Conservation (phyloP, 2,113 vertebrate genomes). For the Catharus fuscescens region DNA sequence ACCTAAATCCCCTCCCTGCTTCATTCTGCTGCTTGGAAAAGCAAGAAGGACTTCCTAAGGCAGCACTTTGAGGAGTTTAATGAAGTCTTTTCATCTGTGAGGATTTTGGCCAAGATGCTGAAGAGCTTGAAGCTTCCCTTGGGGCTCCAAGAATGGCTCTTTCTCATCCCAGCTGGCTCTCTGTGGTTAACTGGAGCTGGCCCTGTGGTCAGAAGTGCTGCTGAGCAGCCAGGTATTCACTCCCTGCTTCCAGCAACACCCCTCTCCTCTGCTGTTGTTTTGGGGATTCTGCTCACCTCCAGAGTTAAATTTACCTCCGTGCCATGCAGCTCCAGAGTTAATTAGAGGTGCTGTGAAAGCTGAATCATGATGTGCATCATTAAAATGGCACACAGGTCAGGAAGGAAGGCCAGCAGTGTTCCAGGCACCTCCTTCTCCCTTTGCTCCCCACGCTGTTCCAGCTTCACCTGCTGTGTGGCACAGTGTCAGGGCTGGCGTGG, state of each 20-base stretch:
- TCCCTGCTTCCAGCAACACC: background rate
- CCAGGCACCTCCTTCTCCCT: background rate
- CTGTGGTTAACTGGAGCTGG: background rate
- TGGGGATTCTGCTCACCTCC: background rate
- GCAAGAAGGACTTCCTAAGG: background rate
- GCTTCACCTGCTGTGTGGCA: background rate
- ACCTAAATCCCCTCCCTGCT: background rate
- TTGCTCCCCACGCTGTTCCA: background rate
- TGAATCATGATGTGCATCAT: background rate
- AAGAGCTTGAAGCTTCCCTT: background rate
- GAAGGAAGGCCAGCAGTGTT: background rate
- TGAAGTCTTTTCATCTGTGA: background rate
- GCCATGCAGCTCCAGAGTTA: background rate
- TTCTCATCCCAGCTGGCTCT: background rate
- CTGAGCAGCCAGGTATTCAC: background rate
- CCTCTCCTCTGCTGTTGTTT: background rate
- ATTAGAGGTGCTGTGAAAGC: background rate
- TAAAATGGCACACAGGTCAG: background rate
- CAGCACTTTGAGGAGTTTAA: background rate
- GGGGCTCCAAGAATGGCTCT: background rate
- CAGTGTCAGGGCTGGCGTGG: background rate
- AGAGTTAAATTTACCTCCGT: background rate
- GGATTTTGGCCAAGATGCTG: background rate
- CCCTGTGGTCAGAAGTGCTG: background rate
- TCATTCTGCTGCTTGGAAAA: background rate